Base-by-base conservation (phyloP, 2,797 vertebrate species). In the Amblyraja radiata region DNA sequence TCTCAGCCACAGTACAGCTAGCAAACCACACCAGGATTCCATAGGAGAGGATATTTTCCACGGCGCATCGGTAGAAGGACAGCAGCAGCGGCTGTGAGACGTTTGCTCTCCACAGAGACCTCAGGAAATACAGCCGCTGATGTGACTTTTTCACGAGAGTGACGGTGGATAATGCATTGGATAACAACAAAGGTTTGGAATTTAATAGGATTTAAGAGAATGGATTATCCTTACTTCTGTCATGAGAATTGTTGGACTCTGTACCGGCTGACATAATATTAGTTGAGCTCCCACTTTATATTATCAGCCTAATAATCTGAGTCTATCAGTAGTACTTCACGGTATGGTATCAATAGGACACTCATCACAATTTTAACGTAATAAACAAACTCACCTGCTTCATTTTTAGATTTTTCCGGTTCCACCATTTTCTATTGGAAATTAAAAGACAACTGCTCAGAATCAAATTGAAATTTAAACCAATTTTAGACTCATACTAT, bases 321-420 rank as follows among this genome's bases (percentile, higher is more conserved):
- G 61, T 16, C 6, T 18, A 13, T 32, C n/a, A 86, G 5, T 6
- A 65, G 18, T 28, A 65, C 58, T 32, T 65, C n/a, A 86, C 61
- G 28, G 46, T 28, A 6, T 54, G n/a, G 23, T 11, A 39, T 36
- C 81, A 84, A 61, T n/a, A 63, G 28, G 1, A 32, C 61, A 61
- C 21, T 68, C 21, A 7, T 88, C 58, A n/a, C 25, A 65, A 14
- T 32, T 1, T 36, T 36, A 36, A 68, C 36, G 68, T 2, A 7
- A 10, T 88, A 86, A 91, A 90, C 23, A n/a, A 68, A 76, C 90
- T 92, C 90, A 76, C 90, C 71, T n/a, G 90, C 25, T 92, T 92
- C 90, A 92, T 76, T 54, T 92, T 92, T 76, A 76, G 90, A 14
- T 18, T 36, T 91, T 74, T 91, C 71, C 58, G 13, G 11, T 25